Conservation (phyloP, 2,888 invertebrate species). For the Philaethria dido region DNA sequence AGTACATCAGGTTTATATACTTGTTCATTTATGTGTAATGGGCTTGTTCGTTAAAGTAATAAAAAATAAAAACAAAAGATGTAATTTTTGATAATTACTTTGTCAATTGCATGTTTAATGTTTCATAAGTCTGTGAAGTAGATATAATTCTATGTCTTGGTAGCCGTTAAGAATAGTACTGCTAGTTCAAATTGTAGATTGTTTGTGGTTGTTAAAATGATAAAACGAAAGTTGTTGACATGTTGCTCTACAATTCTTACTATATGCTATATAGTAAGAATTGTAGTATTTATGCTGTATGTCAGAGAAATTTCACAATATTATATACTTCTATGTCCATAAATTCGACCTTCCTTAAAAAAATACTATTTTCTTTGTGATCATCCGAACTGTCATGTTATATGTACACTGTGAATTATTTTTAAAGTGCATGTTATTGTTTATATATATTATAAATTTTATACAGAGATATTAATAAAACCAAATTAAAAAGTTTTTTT, state of each 20-base stretch:
- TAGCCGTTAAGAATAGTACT: constrained; percentile 32
- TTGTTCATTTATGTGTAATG: constrained; percentile 10
- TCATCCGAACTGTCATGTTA: not conserved
- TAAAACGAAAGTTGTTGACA: constrained; percentile 27
- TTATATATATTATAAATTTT: constrained; percentile 46
- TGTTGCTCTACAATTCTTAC: not conserved
- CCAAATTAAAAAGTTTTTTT: not conserved
- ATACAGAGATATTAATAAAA: constrained; percentile 44
- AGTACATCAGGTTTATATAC: not conserved
- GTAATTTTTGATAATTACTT: constrained; percentile 12
- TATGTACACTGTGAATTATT: constrained; percentile 6
- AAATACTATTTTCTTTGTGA: not conserved
- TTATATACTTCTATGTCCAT: not conserved
- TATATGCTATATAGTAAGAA: not conserved
- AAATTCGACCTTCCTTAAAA: not conserved
- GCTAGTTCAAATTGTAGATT: constrained; percentile 35
- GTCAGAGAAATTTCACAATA: not conserved
- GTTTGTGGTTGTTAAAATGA: constrained; percentile 6
- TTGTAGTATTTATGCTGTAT: not conserved
- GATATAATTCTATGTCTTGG: constrained; percentile 30
- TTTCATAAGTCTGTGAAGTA: constrained; percentile 15
- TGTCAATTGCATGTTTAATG: constrained; percentile 15
- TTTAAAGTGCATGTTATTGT: constrained; percentile 41
- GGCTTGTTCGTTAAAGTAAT: not conserved
- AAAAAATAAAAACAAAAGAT: not conserved